Conservation (phyloP, 2,888 invertebrate species). For the Fabriciana adippe region DNA sequence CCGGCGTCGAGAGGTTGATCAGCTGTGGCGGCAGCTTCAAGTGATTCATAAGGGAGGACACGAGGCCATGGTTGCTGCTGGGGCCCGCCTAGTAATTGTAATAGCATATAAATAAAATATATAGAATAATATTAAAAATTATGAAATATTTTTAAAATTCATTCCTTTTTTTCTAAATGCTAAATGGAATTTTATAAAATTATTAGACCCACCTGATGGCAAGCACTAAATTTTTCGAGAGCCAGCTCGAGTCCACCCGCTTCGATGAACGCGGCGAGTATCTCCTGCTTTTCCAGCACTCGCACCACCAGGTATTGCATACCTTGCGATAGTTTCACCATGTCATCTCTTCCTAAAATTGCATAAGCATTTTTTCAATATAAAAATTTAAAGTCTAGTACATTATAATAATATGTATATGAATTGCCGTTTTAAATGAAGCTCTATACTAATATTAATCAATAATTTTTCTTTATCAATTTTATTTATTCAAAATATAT, state of each 20-base stretch:
- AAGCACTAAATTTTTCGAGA: constrained; percentile 89
- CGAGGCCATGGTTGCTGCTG: constrained; percentile 85
- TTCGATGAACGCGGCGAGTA: constrained; percentile 88
- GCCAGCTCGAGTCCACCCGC: constrained; percentile 89
- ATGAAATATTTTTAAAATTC: too few species aligned
- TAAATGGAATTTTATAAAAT: too few species aligned
- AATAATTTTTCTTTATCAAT: background rate
- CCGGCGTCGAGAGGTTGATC: constrained; percentile 78
- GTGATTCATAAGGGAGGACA: constrained; percentile 85
- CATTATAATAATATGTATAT: too few species aligned
- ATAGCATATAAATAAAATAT: background rate
- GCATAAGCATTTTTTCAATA: background rate
- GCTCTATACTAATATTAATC: background rate
- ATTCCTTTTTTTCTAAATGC: too few species aligned
- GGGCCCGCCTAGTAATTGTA: constrained; percentile 79
- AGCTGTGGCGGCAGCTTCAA: constrained; percentile 78
- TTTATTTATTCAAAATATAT: too few species aligned
- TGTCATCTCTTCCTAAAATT: constrained; percentile 57
- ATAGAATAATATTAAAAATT: background rate
- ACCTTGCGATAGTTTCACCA: constrained; percentile 88
- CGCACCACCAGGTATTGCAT: constrained; percentile 91
- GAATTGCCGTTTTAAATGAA: too few species aligned
- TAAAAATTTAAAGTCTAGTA: background rate
- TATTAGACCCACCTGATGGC: constrained; percentile 79
- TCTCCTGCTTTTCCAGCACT: constrained; percentile 89